A percentile compares a stretch with the other conserved stretches of the same genome.
Conservation (phyloP, 2,888 invertebrate species). For the Pachliopta kotzebuea region DNA sequence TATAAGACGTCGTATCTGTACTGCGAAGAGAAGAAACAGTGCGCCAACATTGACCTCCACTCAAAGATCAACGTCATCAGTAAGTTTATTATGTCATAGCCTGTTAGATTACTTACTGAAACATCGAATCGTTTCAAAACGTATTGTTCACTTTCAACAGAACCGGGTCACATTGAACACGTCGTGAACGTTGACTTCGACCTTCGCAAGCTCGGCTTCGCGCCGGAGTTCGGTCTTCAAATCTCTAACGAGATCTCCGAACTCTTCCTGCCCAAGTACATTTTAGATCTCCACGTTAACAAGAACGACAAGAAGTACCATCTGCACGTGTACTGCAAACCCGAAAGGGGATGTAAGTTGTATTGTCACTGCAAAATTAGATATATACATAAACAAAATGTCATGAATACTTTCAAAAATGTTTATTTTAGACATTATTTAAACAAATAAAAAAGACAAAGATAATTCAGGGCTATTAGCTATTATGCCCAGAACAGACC, state of each 20-base stretch:
- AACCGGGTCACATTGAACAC: constrained; percentile 79
- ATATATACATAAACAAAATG: neutral
- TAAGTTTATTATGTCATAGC: constrained; percentile 41
- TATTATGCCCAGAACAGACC: too few species aligned
- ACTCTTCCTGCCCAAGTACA: constrained; percentile 82
- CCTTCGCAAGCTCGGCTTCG: constrained; percentile 86
- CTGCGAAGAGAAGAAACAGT: constrained; percentile 90
- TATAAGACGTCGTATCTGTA: constrained; percentile 85
- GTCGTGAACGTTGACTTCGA: constrained; percentile 84
- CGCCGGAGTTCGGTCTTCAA: constrained; percentile 87
- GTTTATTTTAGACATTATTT: too few species aligned
- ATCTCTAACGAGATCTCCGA: constrained; percentile 82
- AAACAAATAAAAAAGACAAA: too few species aligned
- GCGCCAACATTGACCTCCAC: constrained; percentile 86
- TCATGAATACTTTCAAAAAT: too few species aligned
- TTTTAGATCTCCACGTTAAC: constrained; percentile 86
- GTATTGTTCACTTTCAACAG: constrained; percentile 45
- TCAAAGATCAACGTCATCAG: constrained; percentile 75
- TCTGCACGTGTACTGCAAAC: constrained; percentile 83
- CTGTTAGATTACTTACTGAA: too few species aligned
- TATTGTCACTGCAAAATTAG: neutral
- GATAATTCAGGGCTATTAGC: too few species aligned
- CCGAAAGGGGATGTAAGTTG: constrained; percentile 81
- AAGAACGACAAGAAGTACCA: constrained; percentile 87
- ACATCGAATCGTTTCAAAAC: too few species aligned